Base-by-base conservation (phyloP, 2,888 invertebrate genomes). In the Syrista parreyssii region DNA sequence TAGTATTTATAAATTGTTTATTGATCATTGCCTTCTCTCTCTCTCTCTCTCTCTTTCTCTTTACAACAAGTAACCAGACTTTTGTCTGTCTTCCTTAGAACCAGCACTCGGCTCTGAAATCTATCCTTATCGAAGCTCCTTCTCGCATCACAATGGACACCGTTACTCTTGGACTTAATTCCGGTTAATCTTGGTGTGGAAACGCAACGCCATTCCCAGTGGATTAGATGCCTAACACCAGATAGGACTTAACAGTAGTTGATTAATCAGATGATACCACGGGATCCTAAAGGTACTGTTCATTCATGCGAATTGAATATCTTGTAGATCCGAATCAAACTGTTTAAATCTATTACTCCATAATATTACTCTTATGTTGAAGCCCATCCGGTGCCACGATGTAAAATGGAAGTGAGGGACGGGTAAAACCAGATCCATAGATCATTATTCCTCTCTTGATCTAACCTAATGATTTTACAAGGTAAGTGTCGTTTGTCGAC, bases 401-500 rank as follows among this genome's bases (percentile, higher is more conserved):
- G 55, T 9, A 55, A 55, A 55, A 23, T 55, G 55, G 23, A 55
- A 55, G 9, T 23, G 55, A 23, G 23, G 9, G 55, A 23, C 9
- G 55, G 55, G 23, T 23, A 23, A 23, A 55, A 55, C 55, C 23
- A 55, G 55, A 55, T 55, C 55, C 6, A 1, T 23, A 55, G 55
- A 55, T 55, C 55, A 55, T 55, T 55, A 55, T 55, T 55, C 23
- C 9, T 55, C 55, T 55, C 55, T 0, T 9, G 55, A 55, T 55
- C 55, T 83, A 81, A 82, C 83, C 84, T 85, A 88, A 88, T 86
- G 86, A 88, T 88, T 87, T 85, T 86, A 86, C 86, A 88, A 87
- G 84, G 85, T 85, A 82, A 83, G 84, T 82, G 82, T 87, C 84
- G 87, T 88, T 88, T 88, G 88, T 88, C 88, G 84, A 88, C 84